Evolutionary conservation across 2,888 invertebrate genomes (phyloP), one percentile per base, ranked within the genome.

Genomic region (Trileptium ribeirensis): DNA sequence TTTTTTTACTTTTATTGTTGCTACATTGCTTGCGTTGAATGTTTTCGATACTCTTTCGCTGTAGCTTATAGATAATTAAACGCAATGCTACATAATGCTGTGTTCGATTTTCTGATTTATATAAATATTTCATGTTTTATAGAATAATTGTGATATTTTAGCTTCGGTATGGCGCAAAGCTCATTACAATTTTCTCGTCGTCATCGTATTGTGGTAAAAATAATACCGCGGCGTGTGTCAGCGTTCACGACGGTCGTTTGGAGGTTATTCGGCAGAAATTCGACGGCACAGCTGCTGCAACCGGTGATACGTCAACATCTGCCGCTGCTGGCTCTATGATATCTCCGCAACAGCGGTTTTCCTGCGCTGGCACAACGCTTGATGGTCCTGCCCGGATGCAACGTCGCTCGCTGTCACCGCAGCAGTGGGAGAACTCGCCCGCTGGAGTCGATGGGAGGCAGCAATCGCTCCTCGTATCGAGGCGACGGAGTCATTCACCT

Each of bases 121-220:
- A n/a, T n/a, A n/a, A n/a, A n/a, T n/a, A n/a, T n/a, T n/a, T n/a
- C n/a, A n/a, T n/a, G n/a, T n/a, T n/a, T n/a, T n/a, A n/a, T n/a
- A n/a, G n/a, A n/a, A n/a, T n/a, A n/a, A n/a, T n/a, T n/a, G n/a
- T n/a, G n/a, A n/a, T 34, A 39, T 79, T 83, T 0, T 87, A 93
- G 92, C 91, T 93, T 67, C 92, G 93, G 86, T 91, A 92, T 84
- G 92, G 92, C 83, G 93, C 93, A 0, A 92, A 91, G 83, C 89
- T 94, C 67, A 87, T 94, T 82, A 93, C 93, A 0, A 92, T 94
- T 34, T 94, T 94, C 89, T 93, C 93, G 0, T 93, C 93, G 0
- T 93, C 92, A 0, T 92, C 91, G 85, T 94, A 94, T 89, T 93
- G 93, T 88, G 93, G 93, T 74, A 92, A 92, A 0, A 90, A 89